Percentiles rank a stretch among this genome's conserved stretches.
phyloP scores from a whole-genome alignment of 2,888 invertebrate species.

The Sipunculus nudus region DNA sequence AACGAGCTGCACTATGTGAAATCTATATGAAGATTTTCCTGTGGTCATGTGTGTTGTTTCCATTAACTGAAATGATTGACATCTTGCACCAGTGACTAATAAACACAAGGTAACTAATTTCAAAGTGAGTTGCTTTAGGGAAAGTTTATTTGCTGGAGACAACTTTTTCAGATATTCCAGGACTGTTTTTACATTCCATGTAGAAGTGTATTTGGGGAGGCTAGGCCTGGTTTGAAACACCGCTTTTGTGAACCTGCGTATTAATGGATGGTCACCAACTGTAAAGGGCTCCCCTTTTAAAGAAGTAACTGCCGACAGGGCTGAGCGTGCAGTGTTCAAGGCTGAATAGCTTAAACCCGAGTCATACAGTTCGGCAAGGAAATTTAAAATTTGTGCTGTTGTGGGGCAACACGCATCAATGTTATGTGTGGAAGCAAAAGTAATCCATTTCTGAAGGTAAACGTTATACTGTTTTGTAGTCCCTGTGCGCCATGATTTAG shows the following conservation, averaged over 20 bases:
- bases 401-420: too few relatives aligned
- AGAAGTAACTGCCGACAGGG: conserved; percentile 1
- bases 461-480: conserved; percentile 17
- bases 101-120: neutral
- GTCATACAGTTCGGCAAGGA: conserved; percentile 12
- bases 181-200: neutral
- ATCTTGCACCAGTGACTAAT: neutral
- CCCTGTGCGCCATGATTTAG: conserved; percentile 15
- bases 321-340: conserved; percentile 20
- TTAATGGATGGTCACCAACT: neutral
- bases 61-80: too few relatives aligned
- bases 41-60: too few relatives aligned
- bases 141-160: neutral
- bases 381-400: conserved; percentile 10
- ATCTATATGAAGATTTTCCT: too few relatives aligned
- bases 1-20: too few relatives aligned
- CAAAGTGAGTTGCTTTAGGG: neutral
- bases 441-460: conserved; percentile 24
- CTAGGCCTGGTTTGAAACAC: neutral
- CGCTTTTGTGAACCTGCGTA: neutral
- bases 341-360: conserved; percentile 12
- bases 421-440: conserved; percentile 18
- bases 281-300: neutral
- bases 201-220: neutral
- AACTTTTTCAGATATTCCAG: neutral